Percentiles rank a stretch among this genome's conserved stretches.
Conservation (phyloP, 2,797 vertebrate genomes). For the Rhabdomys pumilio region DNA sequence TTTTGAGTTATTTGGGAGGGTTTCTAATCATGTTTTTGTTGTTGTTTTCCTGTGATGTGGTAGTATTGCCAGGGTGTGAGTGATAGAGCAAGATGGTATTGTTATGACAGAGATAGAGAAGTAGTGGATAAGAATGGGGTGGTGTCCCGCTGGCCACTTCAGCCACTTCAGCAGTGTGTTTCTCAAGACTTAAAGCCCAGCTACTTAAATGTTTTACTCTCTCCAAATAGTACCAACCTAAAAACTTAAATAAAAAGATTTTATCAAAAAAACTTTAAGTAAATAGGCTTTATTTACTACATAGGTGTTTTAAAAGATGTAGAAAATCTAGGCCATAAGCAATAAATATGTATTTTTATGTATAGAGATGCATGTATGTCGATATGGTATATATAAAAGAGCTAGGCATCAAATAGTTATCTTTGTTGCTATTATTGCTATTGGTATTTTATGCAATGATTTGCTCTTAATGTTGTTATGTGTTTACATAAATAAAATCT, state of each 20-base stretch:
- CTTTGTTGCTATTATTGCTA: neutral
- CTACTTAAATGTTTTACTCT: neutral
- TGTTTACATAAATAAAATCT: constrained; percentile 1
- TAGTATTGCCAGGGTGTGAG: no score
- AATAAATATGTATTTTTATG: neutral
- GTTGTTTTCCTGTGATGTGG: neutral
- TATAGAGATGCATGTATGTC: neutral
- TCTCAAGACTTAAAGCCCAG: neutral
- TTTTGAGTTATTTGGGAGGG: neutral
- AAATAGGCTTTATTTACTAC: neutral
- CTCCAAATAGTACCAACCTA: neutral
- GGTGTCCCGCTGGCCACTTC: neutral
- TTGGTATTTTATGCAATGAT: constrained; percentile 10
- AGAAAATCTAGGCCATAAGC: neutral
- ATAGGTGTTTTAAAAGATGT: no score
- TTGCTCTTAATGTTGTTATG: constrained; percentile 9
- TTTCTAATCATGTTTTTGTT: neutral
- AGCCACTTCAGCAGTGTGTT: neutral
- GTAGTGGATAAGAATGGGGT: neutral
- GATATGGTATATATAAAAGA: neutral
- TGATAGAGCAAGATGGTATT: no score
- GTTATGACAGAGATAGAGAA: neutral
- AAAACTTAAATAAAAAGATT: neutral
- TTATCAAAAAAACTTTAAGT: neutral
- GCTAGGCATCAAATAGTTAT: neutral